Evolutionary conservation across 2,797 vertebrate species (phyloP), one percentile per base, ranked within the genome.

Genomic region (Capromys pilorides): DNA sequence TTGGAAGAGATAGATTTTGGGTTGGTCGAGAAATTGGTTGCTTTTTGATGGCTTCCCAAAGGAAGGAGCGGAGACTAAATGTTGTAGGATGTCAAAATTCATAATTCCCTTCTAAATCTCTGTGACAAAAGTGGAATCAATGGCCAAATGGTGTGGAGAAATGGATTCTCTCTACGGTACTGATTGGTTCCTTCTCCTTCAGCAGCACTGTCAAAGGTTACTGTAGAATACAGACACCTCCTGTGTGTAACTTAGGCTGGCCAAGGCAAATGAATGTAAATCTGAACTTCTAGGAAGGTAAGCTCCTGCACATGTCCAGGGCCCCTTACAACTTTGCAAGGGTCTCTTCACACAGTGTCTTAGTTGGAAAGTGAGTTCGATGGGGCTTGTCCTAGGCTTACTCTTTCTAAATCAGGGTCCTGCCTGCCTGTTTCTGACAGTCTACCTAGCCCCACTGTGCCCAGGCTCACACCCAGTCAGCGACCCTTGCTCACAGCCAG

Each of bases 1-100:
- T 86, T 86, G 79, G 78, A 90, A 81, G 41, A 39, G 87, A 75
- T n/a, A 85, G 57, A 90, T 86, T 59, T 94, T 3, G 41, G 57
- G 5, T 41, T 86, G 71, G n/a, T 67, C n/a, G 24, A 28, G 67
- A 78, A 73, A 24, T 66, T 18, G 57, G 39, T 39, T 26, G 13
- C 1, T 93, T 61, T 79, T 82, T 24, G 51, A 85, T 7, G 21
- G 6, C 41, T 93, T 49, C 19, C 41, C 66, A 93, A 21, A 61
- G 66, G 66, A 78, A 59, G 19, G 51, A 88, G 22, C 66, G 59
- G 11, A 57, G 26, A 54, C 19, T 4, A 14, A 80, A 79, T 24
- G 14, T 71, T 80, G 2, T 6, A 36, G 45, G 78, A 9, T 62
- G 54, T 67, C 9, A 31, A 87, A 51, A 39, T 36, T 75, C 41